A percentile compares a stretch with the other conserved stretches of the same genome.
phyloP scores from a whole-genome alignment of 1,140 invertebrate genomes.

The Drosophila repletoides region DNA sequence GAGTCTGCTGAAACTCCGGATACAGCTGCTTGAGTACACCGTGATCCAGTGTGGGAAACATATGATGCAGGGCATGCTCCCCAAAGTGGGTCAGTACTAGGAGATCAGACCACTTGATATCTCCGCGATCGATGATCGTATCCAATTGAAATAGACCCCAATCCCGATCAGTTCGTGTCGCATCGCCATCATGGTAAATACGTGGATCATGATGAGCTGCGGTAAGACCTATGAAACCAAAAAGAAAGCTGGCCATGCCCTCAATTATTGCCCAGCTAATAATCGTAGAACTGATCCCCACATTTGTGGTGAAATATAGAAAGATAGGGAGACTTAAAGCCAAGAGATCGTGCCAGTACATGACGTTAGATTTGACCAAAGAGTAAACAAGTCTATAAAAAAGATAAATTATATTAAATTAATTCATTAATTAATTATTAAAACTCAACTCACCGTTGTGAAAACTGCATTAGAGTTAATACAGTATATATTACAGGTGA shows the following conservation, averaged over 20 bases:
- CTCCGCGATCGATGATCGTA: slow-evolving; percentile 87
- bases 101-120: slow-evolving; percentile 87
- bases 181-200: slow-evolving; percentile 92
- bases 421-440: neutral
- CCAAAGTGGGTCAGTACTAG: slow-evolving; percentile 89
- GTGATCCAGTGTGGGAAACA: slow-evolving; percentile 92
- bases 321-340: slow-evolving; percentile 83
- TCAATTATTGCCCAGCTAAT: slow-evolving; percentile 86
- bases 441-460: slow-evolving; percentile 82
- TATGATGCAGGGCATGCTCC: slow-evolving; percentile 90
- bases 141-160: slow-evolving; percentile 92
- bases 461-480: slow-evolving; percentile 77
- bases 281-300: slow-evolving; percentile 57
- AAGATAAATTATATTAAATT: neutral
- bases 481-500: slow-evolving; percentile 83
- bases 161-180: slow-evolving; percentile 84
- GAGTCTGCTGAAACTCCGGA: slow-evolving; percentile 86
- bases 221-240: slow-evolving; percentile 87
- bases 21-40: slow-evolving; percentile 86
- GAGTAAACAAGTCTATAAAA: slow-evolving; percentile 43
- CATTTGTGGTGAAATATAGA: slow-evolving; percentile 82
- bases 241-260: slow-evolving; percentile 85
- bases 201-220: slow-evolving; percentile 92
- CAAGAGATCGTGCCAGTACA: slow-evolving; percentile 82
- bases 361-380: slow-evolving; percentile 35